Evolutionary conservation across 1,140 invertebrate genomes (phyloP).

Genomic region (Drosophila pandora): DNA sequence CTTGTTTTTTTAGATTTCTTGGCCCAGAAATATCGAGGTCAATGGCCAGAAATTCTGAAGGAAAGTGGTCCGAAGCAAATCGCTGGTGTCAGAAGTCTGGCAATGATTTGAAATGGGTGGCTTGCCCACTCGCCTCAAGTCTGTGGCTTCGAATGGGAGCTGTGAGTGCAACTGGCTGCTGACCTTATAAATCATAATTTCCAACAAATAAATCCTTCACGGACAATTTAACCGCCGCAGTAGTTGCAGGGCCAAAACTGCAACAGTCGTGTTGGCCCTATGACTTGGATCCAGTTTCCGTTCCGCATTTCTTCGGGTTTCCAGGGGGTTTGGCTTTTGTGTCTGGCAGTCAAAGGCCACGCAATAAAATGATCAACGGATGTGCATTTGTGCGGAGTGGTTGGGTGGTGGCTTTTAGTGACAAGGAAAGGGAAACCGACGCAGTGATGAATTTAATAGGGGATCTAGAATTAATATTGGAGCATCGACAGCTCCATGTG

Average conservation of each 20-base stretch:
- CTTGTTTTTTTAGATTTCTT: constrained; percentile 11
- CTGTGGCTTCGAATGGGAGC: constrained; percentile 18
- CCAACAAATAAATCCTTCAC: constrained; percentile 79
- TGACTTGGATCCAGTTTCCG: constrained; percentile 35
- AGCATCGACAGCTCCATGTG: constrained; percentile 14
- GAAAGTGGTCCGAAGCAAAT: constrained; percentile 39
- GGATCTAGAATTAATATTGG: constrained; percentile 29
- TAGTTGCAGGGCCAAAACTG: constrained; percentile 55
- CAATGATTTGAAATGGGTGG: constrained; percentile 31
- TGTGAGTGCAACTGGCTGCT: constrained; percentile 54
- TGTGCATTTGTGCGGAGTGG: constrained; percentile 13
- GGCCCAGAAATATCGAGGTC: constrained; percentile 52
- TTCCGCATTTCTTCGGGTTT: constrained; percentile 15
- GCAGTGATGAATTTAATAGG: constrained; percentile 12
- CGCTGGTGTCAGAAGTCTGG: constrained; percentile 13
- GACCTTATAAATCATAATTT: constrained; percentile 80
- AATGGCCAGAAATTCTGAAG: constrained; percentile 65
- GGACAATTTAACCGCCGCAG: constrained; percentile 71
- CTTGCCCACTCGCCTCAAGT: not conserved
- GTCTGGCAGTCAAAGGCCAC: constrained; percentile 42
- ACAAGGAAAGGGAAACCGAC: not conserved
- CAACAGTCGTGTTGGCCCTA: constrained; percentile 52
- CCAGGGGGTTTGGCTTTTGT: constrained; percentile 19
- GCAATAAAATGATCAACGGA: constrained; percentile 35
- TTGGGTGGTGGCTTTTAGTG: not conserved